A percentile compares a stretch with the other conserved stretches of the same genome.
phyloP scores from a whole-genome alignment of 2,113 vertebrate species.

The Rhegmatorhina hoffmannsi region DNA sequence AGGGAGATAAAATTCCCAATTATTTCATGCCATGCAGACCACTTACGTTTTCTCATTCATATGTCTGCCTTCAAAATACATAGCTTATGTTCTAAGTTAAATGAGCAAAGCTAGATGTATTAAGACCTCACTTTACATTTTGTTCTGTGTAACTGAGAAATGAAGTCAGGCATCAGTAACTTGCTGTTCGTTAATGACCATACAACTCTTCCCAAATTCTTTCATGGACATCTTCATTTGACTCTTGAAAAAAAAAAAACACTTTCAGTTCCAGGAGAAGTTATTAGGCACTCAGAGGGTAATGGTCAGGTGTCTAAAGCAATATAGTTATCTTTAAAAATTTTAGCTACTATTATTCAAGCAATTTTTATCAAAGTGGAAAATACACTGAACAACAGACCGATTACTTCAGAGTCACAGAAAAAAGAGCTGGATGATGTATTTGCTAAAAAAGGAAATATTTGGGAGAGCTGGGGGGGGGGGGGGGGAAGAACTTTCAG shows the following conservation, averaged over 20 bases:
- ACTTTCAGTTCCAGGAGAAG: not conserved
- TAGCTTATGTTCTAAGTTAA: conserved; percentile 8
- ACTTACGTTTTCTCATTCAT: not conserved
- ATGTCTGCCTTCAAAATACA: not conserved
- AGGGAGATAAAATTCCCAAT: not conserved
- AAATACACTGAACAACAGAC: not conserved
- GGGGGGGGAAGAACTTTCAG: not conserved
- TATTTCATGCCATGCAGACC: not conserved
- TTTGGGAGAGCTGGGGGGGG: not conserved
- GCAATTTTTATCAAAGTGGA: not conserved
- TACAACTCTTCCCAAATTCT: not conserved
- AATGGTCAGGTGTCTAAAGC: not conserved
- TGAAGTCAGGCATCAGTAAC: not conserved
- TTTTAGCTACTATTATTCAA: not conserved
- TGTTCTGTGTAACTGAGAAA: conserved; percentile 22
- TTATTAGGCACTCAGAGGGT: not conserved
- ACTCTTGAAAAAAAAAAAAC: not conserved
- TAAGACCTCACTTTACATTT: not conserved
- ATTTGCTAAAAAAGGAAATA: not conserved
- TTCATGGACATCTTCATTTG: not conserved
- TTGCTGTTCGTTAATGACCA: not conserved
- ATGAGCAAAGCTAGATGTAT: not conserved
- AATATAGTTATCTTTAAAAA: not conserved
- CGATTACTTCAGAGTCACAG: not conserved
- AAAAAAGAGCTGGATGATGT: not conserved